These are phyloP conservation scores for Saccopteryx leptura DNA, from an alignment of 2,113 vertebrate genomes.

Conservation along the genomic window DNA sequence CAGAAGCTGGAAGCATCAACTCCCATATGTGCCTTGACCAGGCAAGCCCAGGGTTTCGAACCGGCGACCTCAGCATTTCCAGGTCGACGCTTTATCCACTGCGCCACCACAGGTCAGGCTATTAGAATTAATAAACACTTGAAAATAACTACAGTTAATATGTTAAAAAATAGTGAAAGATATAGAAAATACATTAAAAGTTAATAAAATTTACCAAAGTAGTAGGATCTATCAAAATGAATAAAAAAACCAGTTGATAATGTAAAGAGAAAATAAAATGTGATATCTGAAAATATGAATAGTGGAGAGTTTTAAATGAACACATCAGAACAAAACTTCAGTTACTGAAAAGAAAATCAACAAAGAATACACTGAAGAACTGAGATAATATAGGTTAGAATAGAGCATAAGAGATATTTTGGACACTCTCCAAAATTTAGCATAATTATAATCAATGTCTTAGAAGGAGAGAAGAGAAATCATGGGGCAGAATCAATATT, in stretches of 20 bases:
- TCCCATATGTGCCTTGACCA: too few relatives aligned
- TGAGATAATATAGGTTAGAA: background rate
- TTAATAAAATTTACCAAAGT: background rate
- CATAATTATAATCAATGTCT: background rate
- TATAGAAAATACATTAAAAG: background rate
- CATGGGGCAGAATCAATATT: background rate
- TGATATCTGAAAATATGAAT: background rate
- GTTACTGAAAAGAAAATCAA: background rate
- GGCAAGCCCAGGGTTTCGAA: too few relatives aligned
- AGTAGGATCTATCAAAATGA: background rate
- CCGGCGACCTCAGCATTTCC: too few relatives aligned
- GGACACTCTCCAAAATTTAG: background rate
- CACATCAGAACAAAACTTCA: background rate
- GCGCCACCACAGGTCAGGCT: too few relatives aligned
- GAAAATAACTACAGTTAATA: background rate
- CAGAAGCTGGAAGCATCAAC: too few relatives aligned
- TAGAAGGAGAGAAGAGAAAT: background rate
- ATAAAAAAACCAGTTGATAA: background rate
- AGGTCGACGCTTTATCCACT: too few relatives aligned
- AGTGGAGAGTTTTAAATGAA: background rate
- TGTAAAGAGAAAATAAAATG: background rate
- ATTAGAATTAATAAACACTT: background rate
- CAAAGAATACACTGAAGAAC: background rate
- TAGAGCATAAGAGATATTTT: background rate
- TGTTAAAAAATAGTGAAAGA: background rate